Conservation (phyloP, 2,888 invertebrate genomes). For the Ditula angustiorana region DNA sequence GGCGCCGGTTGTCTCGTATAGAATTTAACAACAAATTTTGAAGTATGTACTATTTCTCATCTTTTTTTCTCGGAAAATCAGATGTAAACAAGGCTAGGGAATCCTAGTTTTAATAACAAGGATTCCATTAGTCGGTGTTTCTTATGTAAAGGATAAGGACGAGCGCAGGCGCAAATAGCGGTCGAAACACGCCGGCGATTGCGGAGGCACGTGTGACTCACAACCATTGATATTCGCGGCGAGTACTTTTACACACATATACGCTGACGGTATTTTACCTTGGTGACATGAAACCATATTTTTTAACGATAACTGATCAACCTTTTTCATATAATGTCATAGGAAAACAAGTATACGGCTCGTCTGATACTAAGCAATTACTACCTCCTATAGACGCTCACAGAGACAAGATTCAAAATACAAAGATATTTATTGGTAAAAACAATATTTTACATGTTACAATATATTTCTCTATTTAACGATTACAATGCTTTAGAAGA, state of each 20-base stretch:
- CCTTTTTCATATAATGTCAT: background rate
- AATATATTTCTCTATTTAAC: too few species aligned
- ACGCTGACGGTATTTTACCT: background rate
- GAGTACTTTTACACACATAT: conserved; percentile 34
- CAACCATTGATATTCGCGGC: conserved; percentile 64
- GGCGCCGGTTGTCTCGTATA: background rate
- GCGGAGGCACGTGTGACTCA: conserved; percentile 65
- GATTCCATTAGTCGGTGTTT: conserved; percentile 6
- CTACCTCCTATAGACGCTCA: too few species aligned
- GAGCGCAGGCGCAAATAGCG: conserved; percentile 42
- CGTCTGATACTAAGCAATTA: background rate
- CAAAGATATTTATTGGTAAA: too few species aligned
- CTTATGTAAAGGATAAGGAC: conserved; percentile 39
- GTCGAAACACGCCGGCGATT: conserved; percentile 55
- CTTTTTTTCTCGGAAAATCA: background rate
- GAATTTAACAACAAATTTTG: background rate
- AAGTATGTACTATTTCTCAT: too few species aligned
- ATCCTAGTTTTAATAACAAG: background rate
- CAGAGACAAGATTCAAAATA: too few species aligned
- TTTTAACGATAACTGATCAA: too few species aligned
- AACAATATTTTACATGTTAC: too few species aligned
- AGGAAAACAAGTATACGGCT: background rate
- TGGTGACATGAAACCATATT: background rate
- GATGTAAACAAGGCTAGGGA: background rate
- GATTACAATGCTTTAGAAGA: too few species aligned